These are phyloP conservation scores for Oedothorax gibbosus DNA, from an alignment of 1,140 invertebrate genomes.

Conservation along the genomic window DNA sequence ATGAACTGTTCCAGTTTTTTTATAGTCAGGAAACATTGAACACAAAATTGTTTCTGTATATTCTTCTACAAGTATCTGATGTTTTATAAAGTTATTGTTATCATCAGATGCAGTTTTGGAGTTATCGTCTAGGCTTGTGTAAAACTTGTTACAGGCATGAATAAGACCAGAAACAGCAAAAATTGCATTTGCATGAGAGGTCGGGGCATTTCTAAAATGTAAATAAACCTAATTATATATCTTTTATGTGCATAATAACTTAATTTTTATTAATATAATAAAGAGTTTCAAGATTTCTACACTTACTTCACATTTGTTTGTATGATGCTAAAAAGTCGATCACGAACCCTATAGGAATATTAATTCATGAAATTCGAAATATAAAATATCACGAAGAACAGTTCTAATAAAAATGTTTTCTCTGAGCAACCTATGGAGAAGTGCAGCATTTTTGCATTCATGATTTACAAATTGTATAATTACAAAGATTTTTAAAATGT, in stretches of 20 bases:
- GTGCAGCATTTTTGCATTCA: too few relatives aligned
- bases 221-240: background rate
- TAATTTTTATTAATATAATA: too few relatives aligned
- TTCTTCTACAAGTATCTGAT: slow-evolving; percentile 21
- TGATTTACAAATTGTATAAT: too few relatives aligned
- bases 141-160: slow-evolving; percentile 30
- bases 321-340: slow-evolving; percentile 35
- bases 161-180: slow-evolving; percentile 53
- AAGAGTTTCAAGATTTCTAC: background rate
- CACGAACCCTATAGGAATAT: slow-evolving; percentile 34
- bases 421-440: too few relatives aligned
- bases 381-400: too few relatives aligned
- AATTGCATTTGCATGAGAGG: slow-evolving; percentile 56
- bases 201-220: slow-evolving; percentile 34
- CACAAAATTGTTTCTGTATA: slow-evolving; percentile 48
- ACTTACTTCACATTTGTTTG: slow-evolving; percentile 41
- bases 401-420: too few relatives aligned
- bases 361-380: too few relatives aligned
- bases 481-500: too few relatives aligned
- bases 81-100: slow-evolving; percentile 16
- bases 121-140: slow-evolving; percentile 25
- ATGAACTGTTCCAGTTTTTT: slow-evolving; percentile 38
- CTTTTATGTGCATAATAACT: too few relatives aligned
- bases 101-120: slow-evolving; percentile 24
- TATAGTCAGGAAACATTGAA: slow-evolving; percentile 34